Evolutionary conservation across 2,113 vertebrate species (phyloP).

Genomic region (Podocnemis expansa): DNA sequence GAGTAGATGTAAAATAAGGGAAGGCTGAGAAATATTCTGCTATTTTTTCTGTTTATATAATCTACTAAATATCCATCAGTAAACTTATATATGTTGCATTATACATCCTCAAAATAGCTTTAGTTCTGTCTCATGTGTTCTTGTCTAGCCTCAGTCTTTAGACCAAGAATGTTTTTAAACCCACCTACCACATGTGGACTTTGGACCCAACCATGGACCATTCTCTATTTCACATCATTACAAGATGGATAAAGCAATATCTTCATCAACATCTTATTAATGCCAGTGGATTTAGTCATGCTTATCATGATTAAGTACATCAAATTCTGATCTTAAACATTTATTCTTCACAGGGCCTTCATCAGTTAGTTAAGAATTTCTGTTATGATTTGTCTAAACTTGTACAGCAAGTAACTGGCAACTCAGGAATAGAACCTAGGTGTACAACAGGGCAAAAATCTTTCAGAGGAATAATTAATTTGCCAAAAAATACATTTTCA

Average conservation of each 20-base stretch:
- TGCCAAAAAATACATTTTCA: neutral
- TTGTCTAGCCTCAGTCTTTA: neutral
- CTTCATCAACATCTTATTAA: neutral
- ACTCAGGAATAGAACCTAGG: neutral
- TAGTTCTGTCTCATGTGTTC: neutral
- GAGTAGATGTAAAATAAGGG: neutral
- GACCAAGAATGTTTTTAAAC: neutral
- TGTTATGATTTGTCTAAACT: neutral
- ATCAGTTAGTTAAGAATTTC: slow-evolving; percentile 6
- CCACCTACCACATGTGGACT: neutral
- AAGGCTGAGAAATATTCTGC: neutral
- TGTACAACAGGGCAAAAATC: neutral
- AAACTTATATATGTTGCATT: neutral
- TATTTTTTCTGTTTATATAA: neutral
- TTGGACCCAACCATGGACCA: neutral
- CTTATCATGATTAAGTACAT: neutral
- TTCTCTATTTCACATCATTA: neutral
- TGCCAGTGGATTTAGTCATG: neutral
- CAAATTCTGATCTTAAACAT: slow-evolving; percentile 1
- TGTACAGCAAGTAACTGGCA: neutral
- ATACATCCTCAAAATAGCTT: neutral
- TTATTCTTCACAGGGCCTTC: neutral
- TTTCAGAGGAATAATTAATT: neutral
- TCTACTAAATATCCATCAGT: neutral
- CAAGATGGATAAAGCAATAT: neutral